These are phyloP conservation scores for Chaitophorus viminalis DNA, from an alignment of 2,888 invertebrate species.

Conservation along the genomic window DNA sequence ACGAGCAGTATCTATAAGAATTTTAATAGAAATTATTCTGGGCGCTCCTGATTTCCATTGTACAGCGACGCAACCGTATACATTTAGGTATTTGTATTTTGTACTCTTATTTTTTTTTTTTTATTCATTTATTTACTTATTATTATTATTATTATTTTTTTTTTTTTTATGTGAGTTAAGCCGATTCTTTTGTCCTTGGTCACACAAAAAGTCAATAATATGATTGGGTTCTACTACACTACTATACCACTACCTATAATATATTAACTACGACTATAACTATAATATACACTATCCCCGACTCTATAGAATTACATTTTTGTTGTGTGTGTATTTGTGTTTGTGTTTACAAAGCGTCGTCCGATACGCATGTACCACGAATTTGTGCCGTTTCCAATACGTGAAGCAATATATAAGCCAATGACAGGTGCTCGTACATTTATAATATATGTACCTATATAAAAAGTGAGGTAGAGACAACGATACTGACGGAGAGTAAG, in stretches of 20 bases:
- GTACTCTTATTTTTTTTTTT: conserved; percentile 26
- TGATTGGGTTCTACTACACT: conserved; percentile 44
- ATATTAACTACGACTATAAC: neutral
- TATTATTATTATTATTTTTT: neutral
- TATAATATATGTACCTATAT: neutral
- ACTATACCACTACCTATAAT: neutral
- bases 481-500: neutral
- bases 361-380: conserved; percentile 61
- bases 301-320: conserved; percentile 45
- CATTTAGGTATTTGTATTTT: conserved; percentile 62
- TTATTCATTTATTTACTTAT: conserved; percentile 35
- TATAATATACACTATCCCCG: conserved; percentile 1
- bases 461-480: neutral
- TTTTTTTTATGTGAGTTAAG: conserved; percentile 49
- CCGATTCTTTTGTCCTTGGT: conserved; percentile 62
- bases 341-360: conserved; percentile 46
- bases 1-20: conserved; percentile 25
- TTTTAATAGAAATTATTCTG: conserved; percentile 62
- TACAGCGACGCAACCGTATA: conserved; percentile 39
- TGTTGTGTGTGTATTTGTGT: neutral
- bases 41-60: conserved; percentile 62
- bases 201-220: conserved; percentile 62
- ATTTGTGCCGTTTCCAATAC: conserved; percentile 58
- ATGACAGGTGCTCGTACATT: conserved; percentile 37
- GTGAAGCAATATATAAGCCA: conserved; percentile 49